Percentiles rank a stretch among this genome's conserved stretches.
Conservation (phyloP, 2,797 vertebrate species). For the Eulemur mongoz region DNA sequence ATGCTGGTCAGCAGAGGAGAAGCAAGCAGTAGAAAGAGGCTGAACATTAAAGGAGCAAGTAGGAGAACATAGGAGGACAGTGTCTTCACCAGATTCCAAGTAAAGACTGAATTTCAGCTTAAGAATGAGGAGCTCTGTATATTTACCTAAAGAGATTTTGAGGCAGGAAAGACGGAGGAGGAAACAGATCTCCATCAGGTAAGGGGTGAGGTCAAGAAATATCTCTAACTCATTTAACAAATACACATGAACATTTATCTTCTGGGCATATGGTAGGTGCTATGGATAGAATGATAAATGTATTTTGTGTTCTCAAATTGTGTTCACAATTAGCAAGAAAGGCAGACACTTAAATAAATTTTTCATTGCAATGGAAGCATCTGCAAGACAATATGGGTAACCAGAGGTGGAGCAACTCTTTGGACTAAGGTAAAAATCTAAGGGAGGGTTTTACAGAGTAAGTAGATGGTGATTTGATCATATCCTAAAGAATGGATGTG, state of each 20-base stretch:
- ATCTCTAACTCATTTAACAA: background rate
- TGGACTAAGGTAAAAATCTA: background rate
- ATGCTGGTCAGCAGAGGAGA: background rate
- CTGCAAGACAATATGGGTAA: background rate
- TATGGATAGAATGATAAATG: background rate
- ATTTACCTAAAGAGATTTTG: background rate
- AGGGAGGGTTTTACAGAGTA: background rate
- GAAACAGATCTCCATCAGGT: background rate
- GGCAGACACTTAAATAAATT: background rate
- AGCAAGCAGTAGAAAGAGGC: background rate
- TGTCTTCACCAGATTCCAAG: background rate
- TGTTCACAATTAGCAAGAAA: background rate
- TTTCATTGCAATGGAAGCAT: background rate
- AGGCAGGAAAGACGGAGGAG: background rate
- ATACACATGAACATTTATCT: background rate
- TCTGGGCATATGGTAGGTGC: background rate
- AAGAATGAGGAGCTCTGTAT: background rate
- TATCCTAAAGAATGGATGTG: background rate
- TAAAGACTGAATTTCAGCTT: background rate
- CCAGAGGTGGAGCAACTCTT: background rate
- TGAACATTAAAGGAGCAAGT: background rate
- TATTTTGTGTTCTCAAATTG: background rate
- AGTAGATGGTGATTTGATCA: background rate
- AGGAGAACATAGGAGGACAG: background rate
- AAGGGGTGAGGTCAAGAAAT: background rate